These are phyloP conservation scores for Leucopsar rothschildi DNA, from an alignment of 2,113 vertebrate genomes.

Conservation along the genomic window DNA sequence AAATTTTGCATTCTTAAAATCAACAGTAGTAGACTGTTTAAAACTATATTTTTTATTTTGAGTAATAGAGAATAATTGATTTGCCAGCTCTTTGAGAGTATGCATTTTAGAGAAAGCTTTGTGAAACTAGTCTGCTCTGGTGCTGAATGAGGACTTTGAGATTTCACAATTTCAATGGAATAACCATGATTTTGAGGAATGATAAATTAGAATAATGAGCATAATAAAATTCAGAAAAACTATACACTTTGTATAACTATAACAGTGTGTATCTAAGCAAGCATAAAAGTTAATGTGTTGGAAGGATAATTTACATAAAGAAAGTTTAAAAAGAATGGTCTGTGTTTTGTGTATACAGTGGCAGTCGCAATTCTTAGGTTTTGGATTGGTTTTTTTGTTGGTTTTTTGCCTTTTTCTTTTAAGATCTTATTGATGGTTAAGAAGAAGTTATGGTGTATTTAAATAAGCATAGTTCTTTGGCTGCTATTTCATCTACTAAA, in stretches of 20 bases:
- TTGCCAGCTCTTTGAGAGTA: not conserved
- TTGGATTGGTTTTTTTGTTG: not conserved
- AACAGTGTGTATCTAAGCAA: not conserved
- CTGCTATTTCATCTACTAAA: not conserved
- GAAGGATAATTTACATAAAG: not conserved
- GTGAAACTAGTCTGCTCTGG: not conserved
- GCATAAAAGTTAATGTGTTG: not conserved
- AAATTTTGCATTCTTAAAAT: not conserved
- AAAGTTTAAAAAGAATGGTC: not conserved
- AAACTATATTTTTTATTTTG: not conserved
- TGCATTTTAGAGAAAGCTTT: not conserved
- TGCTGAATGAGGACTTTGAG: not conserved
- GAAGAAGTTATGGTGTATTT: not conserved
- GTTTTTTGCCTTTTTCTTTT: not conserved
- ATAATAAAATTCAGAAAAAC: not conserved
- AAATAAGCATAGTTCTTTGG: not conserved
- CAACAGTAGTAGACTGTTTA: not conserved
- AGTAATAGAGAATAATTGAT: not conserved
- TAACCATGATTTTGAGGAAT: not conserved
- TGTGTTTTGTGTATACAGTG: not conserved
- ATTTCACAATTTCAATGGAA: not conserved
- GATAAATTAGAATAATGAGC: not conserved
- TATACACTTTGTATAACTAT: not conserved
- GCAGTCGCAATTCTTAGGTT: not conserved
- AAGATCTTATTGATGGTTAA: not conserved